Conservation (phyloP, 2,888 invertebrate species). For the Serripes groenlandicus region DNA sequence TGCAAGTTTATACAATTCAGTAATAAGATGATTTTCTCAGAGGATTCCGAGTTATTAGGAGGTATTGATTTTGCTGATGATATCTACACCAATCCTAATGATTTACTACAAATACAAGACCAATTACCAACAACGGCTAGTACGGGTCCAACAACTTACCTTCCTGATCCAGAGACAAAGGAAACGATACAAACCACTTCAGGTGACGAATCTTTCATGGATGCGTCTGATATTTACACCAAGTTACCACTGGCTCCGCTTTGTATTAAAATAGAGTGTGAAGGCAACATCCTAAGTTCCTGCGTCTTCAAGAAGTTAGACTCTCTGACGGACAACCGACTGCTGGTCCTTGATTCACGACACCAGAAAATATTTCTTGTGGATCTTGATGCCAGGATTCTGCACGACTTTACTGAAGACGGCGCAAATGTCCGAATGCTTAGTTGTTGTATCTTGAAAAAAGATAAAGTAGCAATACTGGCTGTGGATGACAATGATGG, state of each 20-base stretch:
- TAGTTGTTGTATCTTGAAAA: neutral
- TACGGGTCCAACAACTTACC: no score
- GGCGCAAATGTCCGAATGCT: neutral
- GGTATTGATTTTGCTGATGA: neutral
- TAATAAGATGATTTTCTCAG: neutral
- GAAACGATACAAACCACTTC: no score
- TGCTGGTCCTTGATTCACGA: neutral
- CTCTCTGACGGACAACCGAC: neutral
- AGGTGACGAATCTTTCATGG: no score
- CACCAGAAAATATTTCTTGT: neutral
- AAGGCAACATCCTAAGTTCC: no score
- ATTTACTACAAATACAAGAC: no score
- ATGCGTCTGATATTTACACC: no score
- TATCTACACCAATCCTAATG: neutral
- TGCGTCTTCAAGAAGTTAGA: neutral
- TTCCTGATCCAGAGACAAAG: no score
- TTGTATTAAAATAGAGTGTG: no score
- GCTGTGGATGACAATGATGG: neutral
- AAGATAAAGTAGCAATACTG: neutral
- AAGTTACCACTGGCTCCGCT: no score
- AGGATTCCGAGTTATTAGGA: neutral
- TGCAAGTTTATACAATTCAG: neutral
- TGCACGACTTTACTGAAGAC: neutral
- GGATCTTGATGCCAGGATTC: neutral
- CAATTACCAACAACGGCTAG: no score